Percentiles rank a stretch among this genome's conserved stretches.
phyloP scores from a whole-genome alignment of 2,113 vertebrate genomes.

The Lutjanus erythropterus region DNA sequence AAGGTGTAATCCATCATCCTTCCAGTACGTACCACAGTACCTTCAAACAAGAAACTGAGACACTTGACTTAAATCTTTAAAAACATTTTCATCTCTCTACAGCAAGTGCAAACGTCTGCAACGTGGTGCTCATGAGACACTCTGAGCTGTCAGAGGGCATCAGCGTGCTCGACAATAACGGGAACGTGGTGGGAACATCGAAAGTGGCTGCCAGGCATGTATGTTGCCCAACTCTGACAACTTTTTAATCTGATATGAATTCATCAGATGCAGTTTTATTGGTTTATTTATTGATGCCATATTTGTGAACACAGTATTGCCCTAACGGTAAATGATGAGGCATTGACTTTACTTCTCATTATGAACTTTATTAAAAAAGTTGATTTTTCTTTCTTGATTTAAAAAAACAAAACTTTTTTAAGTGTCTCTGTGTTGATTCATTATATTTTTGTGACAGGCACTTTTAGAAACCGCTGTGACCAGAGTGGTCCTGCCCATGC shows the following conservation, averaged over 20 bases:
- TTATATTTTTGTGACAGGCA: slow-evolving; percentile 84
- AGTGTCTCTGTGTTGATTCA: background rate
- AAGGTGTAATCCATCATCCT: background rate
- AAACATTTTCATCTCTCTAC: slow-evolving; percentile 44
- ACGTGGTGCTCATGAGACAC: slow-evolving; percentile 95
- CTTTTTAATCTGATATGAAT: background rate
- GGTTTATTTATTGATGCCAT: background rate
- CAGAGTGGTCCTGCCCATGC: slow-evolving; percentile 93
- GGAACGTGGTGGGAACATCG: slow-evolving; percentile 91
- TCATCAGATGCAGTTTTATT: background rate
- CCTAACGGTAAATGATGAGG: background rate
- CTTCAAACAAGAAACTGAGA: background rate
- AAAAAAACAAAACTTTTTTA: background rate
- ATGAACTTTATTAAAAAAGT: background rate
- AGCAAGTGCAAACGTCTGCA: slow-evolving; percentile 96
- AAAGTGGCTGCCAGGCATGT: slow-evolving; percentile 92
- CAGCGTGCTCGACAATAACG: slow-evolving; percentile 86
- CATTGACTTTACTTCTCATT: background rate
- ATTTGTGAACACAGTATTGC: background rate
- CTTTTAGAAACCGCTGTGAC: slow-evolving; percentile 94
- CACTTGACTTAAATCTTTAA: background rate
- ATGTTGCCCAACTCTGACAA: slow-evolving; percentile 60
- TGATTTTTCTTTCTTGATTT: background rate
- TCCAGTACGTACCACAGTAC: background rate
- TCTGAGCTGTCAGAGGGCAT: slow-evolving; percentile 93